A percentile compares a stretch with the other conserved stretches of the same genome.
These are phyloP conservation scores for Cataglyphis rosenhaueri DNA, from an alignment of 2,888 invertebrate genomes.

Conservation along the genomic window DNA sequence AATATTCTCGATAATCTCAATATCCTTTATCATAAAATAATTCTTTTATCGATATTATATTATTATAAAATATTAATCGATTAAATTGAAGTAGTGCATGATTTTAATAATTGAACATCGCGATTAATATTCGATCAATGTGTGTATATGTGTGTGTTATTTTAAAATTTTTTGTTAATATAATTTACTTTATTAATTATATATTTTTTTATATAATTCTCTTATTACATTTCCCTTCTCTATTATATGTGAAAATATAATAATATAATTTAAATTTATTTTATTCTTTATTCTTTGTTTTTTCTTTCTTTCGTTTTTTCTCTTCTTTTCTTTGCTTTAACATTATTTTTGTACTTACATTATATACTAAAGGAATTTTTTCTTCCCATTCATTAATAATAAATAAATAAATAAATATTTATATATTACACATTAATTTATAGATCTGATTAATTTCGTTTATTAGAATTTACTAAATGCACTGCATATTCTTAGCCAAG, in stretches of 20 bases:
- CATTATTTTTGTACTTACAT: too few relatives aligned
- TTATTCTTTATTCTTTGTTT: too few relatives aligned
- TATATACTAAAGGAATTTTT: too few relatives aligned
- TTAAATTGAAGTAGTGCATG: background rate
- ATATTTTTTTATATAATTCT: background rate
- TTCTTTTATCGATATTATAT: background rate
- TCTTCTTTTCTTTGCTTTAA: too few relatives aligned
- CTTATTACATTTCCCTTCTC: background rate
- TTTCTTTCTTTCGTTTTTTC: too few relatives aligned
- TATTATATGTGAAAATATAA: background rate
- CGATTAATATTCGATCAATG: background rate
- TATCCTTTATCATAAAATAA: slow-evolving; percentile 2
- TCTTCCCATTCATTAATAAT: too few relatives aligned
- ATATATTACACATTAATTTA: slow-evolving; percentile 4
- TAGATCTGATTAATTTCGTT: slow-evolving; percentile 19
- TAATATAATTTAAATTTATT: too few relatives aligned
- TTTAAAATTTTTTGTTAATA: background rate
- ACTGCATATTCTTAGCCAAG: background rate
- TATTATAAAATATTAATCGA: slow-evolving; percentile 17
- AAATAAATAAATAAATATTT: background rate
- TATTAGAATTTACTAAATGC: slow-evolving; percentile 2
- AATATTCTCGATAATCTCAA: background rate
- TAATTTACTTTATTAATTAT: background rate
- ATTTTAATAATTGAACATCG: slow-evolving; percentile 3
- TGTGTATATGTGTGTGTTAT: background rate